Base-by-base conservation (phyloP, 2,888 invertebrate genomes). In the Ectobius pallidus region DNA sequence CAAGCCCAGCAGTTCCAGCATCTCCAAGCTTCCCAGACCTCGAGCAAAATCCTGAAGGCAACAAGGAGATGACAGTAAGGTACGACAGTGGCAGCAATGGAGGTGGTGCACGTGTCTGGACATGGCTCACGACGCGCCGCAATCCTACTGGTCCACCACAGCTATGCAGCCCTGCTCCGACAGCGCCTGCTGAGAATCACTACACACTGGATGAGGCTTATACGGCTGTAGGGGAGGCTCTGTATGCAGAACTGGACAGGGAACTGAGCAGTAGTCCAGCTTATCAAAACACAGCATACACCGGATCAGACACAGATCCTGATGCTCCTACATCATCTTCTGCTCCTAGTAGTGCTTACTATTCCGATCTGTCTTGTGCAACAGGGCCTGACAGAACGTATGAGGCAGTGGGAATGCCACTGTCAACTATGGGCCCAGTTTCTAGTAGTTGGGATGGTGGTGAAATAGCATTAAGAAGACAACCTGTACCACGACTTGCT, bases 321-420 rank as follows among this genome's bases (percentile, higher is more conserved):
- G 87, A 87, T 69, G 85, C 88, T 3, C 88, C 88, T 58, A 83
- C 84, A 58, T 87, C 87, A 32, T 88, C 88, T 74, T 88, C 88
- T 74, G 90, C 90, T 9, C 90, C 90, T n/a, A 91, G 90, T 80
- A 91, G 91, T 82, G 91, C 91, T 30, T 91, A 91, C 81, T 91
- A 91, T 81, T 90, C 90, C 73, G 91, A 91, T 82, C 83, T 91
- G 71, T 89, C 88, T 18, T 68, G 73, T 52, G 85, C 87, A 20
- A 86, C 85, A 18, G 83, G 81, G 58, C 81, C 82, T 3, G 88
- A 88, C 77, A 80, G 88, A 72, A 87, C 87, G 52, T 89, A 89
- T 78, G 89, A 89, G 81, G 85, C 88, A 22, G 88, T 89, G 16
- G 88, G 88, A 18, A 80, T 86, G 61, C 84, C 85, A 58, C 84